These are phyloP conservation scores for Leptinotarsa undecemlineata DNA, from an alignment of 1,140 invertebrate species.

Conservation along the genomic window DNA sequence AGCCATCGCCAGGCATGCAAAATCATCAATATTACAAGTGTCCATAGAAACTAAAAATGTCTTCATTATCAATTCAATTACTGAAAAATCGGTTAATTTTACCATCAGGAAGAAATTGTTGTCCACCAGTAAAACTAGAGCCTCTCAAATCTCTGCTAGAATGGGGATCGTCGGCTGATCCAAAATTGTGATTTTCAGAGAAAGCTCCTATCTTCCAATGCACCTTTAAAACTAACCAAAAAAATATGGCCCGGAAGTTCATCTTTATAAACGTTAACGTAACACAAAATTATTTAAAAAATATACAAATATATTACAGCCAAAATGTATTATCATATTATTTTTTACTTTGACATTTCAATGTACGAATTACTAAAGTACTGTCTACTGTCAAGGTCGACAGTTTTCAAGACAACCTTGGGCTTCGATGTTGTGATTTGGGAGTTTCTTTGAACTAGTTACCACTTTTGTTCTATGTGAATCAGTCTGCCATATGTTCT, in stretches of 20 bases:
- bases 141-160: constrained; percentile 29
- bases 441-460: no score
- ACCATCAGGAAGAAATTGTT: constrained; percentile 28
- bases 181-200: constrained; percentile 16
- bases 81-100: constrained; percentile 5
- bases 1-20: constrained; percentile 72
- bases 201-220: constrained; percentile 24
- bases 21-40: constrained; percentile 66
- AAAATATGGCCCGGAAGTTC: constrained; percentile 40
- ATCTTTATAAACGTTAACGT: constrained; percentile 28
- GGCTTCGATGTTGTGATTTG: no score
- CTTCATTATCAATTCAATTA: no score
- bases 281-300: constrained; percentile 26
- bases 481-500: no score
- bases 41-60: constrained; percentile 44
- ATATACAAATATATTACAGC: constrained; percentile 27
- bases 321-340: constrained; percentile 43
- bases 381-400: no score
- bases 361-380: no score
- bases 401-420: no score
- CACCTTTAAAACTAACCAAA: constrained; percentile 45
- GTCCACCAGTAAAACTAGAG: constrained; percentile 26
- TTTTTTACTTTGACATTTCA: constrained; percentile 46
- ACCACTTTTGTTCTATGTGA: no score
- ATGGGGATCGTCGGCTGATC: constrained; percentile 9